Conservation (phyloP, 2,888 invertebrate species). For the Netelia fuscicornis region DNA sequence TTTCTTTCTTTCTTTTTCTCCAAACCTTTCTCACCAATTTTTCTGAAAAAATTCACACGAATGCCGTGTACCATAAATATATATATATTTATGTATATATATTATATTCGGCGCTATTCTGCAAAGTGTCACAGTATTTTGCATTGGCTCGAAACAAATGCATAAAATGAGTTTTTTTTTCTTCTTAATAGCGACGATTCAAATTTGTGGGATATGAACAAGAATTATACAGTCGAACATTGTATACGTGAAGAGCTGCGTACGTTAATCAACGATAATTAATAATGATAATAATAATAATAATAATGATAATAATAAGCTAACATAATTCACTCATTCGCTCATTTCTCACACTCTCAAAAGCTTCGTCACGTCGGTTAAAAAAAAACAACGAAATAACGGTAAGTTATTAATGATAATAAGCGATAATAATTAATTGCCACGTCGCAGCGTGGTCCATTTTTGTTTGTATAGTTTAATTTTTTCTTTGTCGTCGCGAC, state of each 20-base stretch:
- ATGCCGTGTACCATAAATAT: conserved; percentile 80
- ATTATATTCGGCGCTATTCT: conserved; percentile 78
- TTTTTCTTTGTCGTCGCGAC: conserved; percentile 69
- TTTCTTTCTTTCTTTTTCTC: conserved; percentile 70
- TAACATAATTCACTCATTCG: conserved; percentile 53
- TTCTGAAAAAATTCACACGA: conserved; percentile 81
- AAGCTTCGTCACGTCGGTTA: conserved; percentile 71
- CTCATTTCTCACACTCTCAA: conserved; percentile 63
- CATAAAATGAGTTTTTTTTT: background rate
- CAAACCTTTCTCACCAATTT: conserved; percentile 45
- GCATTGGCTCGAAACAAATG: conserved; percentile 45
- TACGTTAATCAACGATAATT: conserved; percentile 51
- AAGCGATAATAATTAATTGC: conserved; percentile 73
- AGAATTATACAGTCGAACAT: conserved; percentile 31
- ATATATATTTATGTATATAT: conserved; percentile 68
- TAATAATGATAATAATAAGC: conserved; percentile 38
- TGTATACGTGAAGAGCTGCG: conserved; percentile 28
- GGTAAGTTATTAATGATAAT: conserved; percentile 43
- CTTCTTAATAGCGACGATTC: too few species aligned
- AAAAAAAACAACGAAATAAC: conserved; percentile 69
- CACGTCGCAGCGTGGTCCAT: conserved; percentile 47
- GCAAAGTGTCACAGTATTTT: conserved; percentile 77
- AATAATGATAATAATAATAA: conserved; percentile 26
- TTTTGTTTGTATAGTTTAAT: background rate
- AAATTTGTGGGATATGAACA: conserved; percentile 2